Conservation (phyloP, 2,888 invertebrate genomes). For the Encarsia formosa region DNA sequence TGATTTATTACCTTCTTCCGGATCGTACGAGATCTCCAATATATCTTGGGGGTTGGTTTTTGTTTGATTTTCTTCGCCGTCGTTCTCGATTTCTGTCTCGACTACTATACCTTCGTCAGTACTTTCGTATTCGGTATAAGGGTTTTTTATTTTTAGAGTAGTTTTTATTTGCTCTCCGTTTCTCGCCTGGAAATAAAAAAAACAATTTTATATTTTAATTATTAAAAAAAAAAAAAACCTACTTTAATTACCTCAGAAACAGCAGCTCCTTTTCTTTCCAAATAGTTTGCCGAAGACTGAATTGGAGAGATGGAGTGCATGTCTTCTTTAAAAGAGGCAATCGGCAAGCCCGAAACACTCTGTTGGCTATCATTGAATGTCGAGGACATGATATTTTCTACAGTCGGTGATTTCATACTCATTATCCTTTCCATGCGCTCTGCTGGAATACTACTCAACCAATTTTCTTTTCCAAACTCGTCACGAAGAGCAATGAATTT, state of each 20-base stretch:
- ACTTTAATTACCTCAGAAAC: no score
- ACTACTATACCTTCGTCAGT: slow-evolving; percentile 18
- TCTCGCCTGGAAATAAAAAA: neutral
- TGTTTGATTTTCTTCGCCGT: neutral
- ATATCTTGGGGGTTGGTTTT: slow-evolving; percentile 2
- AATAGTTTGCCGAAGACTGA: no score
- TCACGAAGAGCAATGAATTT: slow-evolving; percentile 58
- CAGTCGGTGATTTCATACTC: slow-evolving; percentile 50
- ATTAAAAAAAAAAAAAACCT: no score
- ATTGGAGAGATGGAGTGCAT: neutral
- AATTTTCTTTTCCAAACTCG: slow-evolving; percentile 58
- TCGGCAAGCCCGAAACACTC: neutral
- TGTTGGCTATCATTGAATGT: slow-evolving; percentile 20
- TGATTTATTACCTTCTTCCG: slow-evolving; percentile 37
- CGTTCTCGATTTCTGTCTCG: slow-evolving; percentile 14
- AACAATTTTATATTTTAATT: no score
- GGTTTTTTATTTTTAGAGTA: neutral
- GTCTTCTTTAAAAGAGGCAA: neutral
- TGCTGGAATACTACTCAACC: slow-evolving; percentile 58
- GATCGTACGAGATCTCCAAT: slow-evolving; percentile 33
- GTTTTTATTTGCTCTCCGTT: neutral
- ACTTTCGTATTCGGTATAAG: slow-evolving; percentile 12
- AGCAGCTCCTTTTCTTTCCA: no score
- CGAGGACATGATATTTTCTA: slow-evolving; percentile 22
- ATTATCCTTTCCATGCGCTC: slow-evolving; percentile 56